Evolutionary conservation across 2,888 invertebrate genomes (phyloP).

Genomic region (Xylota segnis): DNA sequence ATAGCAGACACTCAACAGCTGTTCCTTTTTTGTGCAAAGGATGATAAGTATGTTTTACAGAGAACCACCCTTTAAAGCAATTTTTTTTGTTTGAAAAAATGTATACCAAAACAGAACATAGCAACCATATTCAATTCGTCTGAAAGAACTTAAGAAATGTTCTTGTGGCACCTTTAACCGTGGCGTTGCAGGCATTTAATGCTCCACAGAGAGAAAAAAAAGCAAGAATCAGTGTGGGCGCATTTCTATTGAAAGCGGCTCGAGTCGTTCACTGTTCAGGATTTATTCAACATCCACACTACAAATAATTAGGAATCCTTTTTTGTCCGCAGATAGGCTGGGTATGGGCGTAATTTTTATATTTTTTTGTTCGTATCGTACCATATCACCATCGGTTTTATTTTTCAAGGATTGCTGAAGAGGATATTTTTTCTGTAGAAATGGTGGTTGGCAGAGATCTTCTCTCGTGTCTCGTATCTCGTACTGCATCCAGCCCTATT

Average conservation of each 20-base stretch:
- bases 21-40: too few species aligned
- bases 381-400: neutral
- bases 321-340: slow-evolving; percentile 40
- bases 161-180: slow-evolving; percentile 11
- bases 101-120: slow-evolving; percentile 39
- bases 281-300: slow-evolving; percentile 48
- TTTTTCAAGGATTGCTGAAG: slow-evolving; percentile 58
- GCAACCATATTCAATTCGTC: slow-evolving; percentile 40
- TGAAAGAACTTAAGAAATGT: slow-evolving; percentile 28
- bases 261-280: slow-evolving; percentile 20
- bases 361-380: neutral
- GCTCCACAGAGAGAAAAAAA: slow-evolving; percentile 43
- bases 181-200: slow-evolving; percentile 40
- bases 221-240: slow-evolving; percentile 8
- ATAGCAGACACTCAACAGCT: too few species aligned
- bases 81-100: neutral
- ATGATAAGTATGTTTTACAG: too few species aligned
- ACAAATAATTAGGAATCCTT: slow-evolving; percentile 68
- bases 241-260: slow-evolving; percentile 45
- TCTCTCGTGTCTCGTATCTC: slow-evolving; percentile 13
- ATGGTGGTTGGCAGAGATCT: neutral
- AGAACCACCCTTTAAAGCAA: neutral
- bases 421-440: slow-evolving; percentile 20
- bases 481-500: slow-evolving; percentile 33
- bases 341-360: neutral